A percentile compares a stretch with the other conserved stretches of the same genome.
phyloP scores from a whole-genome alignment of 2,113 vertebrate species.

The Anguilla rostrata region DNA sequence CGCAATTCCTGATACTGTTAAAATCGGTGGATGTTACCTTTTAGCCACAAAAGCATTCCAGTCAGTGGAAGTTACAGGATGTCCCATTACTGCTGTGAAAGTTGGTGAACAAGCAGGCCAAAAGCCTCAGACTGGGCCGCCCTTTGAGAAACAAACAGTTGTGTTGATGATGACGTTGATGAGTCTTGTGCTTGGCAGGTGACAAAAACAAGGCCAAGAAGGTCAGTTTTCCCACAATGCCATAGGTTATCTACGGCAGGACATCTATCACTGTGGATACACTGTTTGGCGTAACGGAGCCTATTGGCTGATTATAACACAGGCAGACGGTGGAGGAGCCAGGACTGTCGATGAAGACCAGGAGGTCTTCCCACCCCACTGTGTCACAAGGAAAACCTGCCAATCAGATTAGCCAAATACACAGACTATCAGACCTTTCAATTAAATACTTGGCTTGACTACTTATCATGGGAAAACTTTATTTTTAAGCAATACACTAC shows the following conservation, averaged over 20 bases:
- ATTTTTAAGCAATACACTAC: background rate
- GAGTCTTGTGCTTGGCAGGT: conserved; percentile 45
- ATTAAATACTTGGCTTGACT: background rate
- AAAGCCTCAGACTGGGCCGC: no score
- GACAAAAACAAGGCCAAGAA: conserved; percentile 62
- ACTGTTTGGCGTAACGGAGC: conserved; percentile 45
- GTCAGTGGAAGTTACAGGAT: no score
- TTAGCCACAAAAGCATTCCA: background rate
- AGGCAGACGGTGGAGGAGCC: conserved; percentile 40
- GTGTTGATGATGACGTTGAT: conserved; percentile 32
- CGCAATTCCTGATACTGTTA: background rate
- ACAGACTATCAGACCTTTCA: background rate
- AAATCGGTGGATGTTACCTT: background rate
- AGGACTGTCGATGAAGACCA: background rate
- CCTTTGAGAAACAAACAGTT: background rate
- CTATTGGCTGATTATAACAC: conserved; percentile 52
- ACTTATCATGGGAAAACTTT: background rate
- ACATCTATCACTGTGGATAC: conserved; percentile 61
- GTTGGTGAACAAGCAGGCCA: background rate
- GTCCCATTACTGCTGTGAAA: background rate
- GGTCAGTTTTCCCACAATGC: conserved; percentile 43
- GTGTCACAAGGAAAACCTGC: background rate
- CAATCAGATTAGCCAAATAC: background rate
- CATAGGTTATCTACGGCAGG: conserved; percentile 51
- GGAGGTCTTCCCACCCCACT: background rate